Evolutionary conservation across 92 coral and sea anemone species (phyloP).

Genomic region (Actinostola sp.): DNA sequence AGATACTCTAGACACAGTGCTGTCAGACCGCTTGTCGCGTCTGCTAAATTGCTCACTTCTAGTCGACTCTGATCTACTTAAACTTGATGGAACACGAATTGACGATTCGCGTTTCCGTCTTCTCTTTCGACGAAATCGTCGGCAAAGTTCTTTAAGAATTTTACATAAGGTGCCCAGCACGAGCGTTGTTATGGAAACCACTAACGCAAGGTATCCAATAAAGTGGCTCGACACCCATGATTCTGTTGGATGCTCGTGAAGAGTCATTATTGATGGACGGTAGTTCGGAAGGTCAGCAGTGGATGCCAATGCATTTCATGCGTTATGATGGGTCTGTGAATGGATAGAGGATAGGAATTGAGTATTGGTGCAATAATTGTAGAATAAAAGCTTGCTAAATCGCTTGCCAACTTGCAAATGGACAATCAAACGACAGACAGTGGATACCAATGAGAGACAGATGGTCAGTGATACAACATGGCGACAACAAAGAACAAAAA

Average conservation of each 20-base stretch:
- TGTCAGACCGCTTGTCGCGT: conserved; percentile 30
- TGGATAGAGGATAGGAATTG: background rate
- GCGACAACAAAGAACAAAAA: too few relatives aligned
- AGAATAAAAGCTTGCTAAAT: too few relatives aligned
- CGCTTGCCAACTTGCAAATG: too few relatives aligned
- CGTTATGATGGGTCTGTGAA: background rate
- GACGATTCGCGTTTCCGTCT: conserved; percentile 20
- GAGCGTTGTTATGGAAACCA: conserved; percentile 64
- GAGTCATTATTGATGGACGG: conserved; percentile 17
- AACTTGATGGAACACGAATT: background rate
- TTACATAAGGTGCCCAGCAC: conserved; percentile 77
- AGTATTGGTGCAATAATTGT: too few relatives aligned
- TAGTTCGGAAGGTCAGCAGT: conserved; percentile 6
- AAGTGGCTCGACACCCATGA: conserved; percentile 24
- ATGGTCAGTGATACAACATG: too few relatives aligned
- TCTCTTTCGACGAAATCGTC: conserved; percentile 47
- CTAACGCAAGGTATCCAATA: conserved; percentile 41
- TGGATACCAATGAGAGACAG: too few relatives aligned
- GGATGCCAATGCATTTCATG: conserved; percentile 18
- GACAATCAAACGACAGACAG: too few relatives aligned
- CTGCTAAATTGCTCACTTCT: background rate
- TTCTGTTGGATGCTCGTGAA: conserved; percentile 11
- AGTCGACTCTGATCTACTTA: conserved; percentile 19
- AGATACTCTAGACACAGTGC: conserved; percentile 22
- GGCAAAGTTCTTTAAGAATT: conserved; percentile 69